A percentile compares a stretch with the other conserved stretches of the same genome.
phyloP scores from a whole-genome alignment of 2,888 invertebrate genomes.

The Dendrolimus pini region DNA sequence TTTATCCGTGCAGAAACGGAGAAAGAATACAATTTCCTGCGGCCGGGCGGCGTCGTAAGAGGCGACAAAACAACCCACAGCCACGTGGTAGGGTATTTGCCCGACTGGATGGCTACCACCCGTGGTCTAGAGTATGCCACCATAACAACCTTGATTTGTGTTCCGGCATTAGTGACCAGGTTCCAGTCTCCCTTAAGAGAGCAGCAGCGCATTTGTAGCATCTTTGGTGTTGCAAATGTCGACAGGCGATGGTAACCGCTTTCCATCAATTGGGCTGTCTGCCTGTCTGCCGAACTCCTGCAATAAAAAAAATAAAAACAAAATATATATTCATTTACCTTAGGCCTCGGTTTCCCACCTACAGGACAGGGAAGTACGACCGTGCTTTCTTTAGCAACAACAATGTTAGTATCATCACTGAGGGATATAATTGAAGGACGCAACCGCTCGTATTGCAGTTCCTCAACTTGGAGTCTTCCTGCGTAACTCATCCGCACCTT shows the following conservation, averaged over 20 bases:
- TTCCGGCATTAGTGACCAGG: too few species aligned
- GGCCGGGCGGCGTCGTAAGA: too few species aligned
- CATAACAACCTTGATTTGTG: too few species aligned
- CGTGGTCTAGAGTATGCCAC: too few species aligned
- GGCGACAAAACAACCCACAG: too few species aligned
- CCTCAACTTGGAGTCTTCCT: constrained; percentile 52
- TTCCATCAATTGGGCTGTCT: neutral
- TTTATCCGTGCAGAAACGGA: too few species aligned
- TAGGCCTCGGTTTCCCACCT: constrained; percentile 77
- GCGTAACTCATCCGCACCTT: constrained; percentile 61
- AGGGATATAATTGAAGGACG: constrained; percentile 28
- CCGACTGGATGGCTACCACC: too few species aligned
- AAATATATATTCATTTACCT: constrained; percentile 31
- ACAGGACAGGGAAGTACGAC: constrained; percentile 78
- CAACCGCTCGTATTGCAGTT: constrained; percentile 16
- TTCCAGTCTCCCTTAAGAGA: too few species aligned
- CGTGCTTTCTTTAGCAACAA: constrained; percentile 55
- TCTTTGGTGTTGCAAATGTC: neutral
- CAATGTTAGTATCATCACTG: constrained; percentile 28
- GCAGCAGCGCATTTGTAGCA: too few species aligned
- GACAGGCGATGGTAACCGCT: neutral
- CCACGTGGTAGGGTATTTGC: too few species aligned
- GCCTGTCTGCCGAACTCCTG: neutral
- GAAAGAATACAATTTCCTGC: too few species aligned
- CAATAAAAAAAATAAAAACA: neutral